Conservation (phyloP, 2,797 vertebrate species). For the Coendou prehensilis region DNA sequence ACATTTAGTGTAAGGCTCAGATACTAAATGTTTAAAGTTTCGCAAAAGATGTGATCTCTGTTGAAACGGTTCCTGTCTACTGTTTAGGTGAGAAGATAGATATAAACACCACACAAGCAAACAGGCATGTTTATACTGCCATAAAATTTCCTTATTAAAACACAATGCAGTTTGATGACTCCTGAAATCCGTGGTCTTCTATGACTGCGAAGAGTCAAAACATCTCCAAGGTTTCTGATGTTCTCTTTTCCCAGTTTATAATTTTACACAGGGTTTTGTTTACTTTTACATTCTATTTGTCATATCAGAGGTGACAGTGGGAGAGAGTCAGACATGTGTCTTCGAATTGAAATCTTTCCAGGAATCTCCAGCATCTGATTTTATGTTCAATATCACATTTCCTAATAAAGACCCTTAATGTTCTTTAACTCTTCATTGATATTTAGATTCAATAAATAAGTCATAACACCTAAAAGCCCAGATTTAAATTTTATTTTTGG, state of each 20-base stretch:
- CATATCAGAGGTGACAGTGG: neutral
- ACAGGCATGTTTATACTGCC: neutral
- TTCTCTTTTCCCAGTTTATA: neutral
- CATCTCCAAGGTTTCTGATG: neutral
- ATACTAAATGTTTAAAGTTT: slow-evolving; percentile 13
- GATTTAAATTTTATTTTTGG: slow-evolving; percentile 62
- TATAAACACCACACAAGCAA: neutral
- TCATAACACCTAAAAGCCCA: slow-evolving; percentile 6
- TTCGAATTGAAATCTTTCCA: slow-evolving; percentile 35
- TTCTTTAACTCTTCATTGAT: slow-evolving; percentile 52
- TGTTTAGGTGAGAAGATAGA: neutral
- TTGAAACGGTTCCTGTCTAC: neutral
- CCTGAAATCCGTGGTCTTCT: neutral
- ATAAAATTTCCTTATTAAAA: neutral
- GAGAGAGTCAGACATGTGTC: neutral
- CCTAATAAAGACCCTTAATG: slow-evolving; percentile 36
- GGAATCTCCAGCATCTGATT: neutral
- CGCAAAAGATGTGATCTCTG: neutral
- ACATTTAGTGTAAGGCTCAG: neutral
- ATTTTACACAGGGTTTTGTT: neutral
- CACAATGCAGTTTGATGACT: neutral
- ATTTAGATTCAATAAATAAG: slow-evolving; percentile 33
- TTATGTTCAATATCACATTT: slow-evolving; percentile 44
- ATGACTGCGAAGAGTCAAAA: neutral
- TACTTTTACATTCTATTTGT: slow-evolving; percentile 52